phyloP scores from a whole-genome alignment of 2,113 vertebrate species.

The Lontra canadensis region DNA sequence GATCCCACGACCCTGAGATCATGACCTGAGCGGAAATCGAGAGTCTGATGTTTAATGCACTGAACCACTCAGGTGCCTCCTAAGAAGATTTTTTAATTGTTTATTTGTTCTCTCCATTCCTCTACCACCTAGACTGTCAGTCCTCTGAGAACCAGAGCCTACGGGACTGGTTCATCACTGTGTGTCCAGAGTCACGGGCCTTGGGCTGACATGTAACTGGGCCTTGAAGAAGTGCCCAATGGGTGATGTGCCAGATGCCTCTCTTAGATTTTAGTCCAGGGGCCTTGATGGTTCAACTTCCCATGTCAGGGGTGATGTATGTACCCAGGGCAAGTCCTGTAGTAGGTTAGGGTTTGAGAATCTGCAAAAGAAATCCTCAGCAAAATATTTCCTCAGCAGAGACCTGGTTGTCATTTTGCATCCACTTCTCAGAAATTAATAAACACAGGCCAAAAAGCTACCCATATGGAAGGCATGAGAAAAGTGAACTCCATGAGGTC shows the following conservation, averaged over 20 bases:
- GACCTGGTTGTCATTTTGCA: background rate
- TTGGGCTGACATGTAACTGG: rapidly evolving
- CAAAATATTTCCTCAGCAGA: background rate
- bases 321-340: no score
- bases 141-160: background rate
- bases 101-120: background rate
- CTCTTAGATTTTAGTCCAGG: background rate
- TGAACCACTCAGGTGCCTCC: background rate
- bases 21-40: background rate
- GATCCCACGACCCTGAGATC: background rate
- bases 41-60: background rate
- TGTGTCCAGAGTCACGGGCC: background rate
- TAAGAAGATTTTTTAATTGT: background rate
- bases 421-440: background rate
- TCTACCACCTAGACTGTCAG: background rate
- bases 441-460: background rate
- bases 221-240: background rate
- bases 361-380: background rate
- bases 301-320: rapidly evolving
- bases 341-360: background rate
- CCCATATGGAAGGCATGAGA: background rate
- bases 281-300: background rate
- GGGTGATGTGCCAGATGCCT: background rate
- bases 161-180: rapidly evolving
- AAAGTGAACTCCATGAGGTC: background rate